phyloP scores from a whole-genome alignment of 2,113 vertebrate genomes.

The Sarotherodon lohbergeri region DNA sequence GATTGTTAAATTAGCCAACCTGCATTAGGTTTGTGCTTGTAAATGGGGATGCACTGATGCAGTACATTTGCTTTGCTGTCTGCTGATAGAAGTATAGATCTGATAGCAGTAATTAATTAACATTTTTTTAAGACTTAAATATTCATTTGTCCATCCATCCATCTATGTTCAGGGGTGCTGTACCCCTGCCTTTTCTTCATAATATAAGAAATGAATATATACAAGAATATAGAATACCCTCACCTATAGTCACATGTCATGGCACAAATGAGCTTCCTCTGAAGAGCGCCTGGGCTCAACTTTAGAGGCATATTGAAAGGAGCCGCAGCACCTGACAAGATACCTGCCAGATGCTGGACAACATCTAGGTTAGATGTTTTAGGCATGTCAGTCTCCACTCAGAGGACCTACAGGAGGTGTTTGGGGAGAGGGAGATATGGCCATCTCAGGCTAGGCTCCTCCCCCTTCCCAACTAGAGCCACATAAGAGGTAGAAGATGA shows the following conservation, averaged over 20 bases:
- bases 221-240: background rate
- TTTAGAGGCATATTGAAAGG: fast-evolving
- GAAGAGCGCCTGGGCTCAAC: background rate
- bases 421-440: background rate
- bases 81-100: background rate
- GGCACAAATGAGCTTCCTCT: background rate
- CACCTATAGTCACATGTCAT: background rate
- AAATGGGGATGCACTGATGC: background rate
- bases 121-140: background rate
- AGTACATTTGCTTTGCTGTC: background rate
- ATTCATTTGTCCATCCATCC: fast-evolving
- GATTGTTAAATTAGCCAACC: background rate
- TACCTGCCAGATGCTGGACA: background rate
- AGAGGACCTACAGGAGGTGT: background rate
- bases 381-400: background rate
- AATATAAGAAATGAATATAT: background rate
- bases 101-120: background rate
- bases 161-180: background rate
- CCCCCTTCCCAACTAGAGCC: background rate
- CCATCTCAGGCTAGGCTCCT: background rate
- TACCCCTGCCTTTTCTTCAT: background rate
- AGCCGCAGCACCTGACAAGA: background rate
- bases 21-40: background rate
- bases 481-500: background rate
- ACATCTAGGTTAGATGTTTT: background rate